Evolutionary conservation across 2,113 vertebrate species (phyloP).

Genomic region (Phrynosoma blainvillii): DNA sequence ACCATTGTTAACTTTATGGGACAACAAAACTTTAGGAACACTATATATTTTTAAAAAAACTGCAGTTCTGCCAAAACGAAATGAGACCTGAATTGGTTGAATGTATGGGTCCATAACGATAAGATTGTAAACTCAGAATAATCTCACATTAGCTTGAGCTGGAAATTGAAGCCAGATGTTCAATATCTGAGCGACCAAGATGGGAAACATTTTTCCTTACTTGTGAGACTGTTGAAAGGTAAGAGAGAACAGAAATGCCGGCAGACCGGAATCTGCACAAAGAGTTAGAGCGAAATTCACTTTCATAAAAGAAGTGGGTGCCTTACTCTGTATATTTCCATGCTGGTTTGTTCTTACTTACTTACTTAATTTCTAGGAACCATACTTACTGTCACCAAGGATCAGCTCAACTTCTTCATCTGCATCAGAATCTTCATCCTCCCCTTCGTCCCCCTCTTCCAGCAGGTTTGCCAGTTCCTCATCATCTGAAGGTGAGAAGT

Average conservation of each 20-base stretch:
- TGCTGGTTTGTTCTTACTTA: neutral
- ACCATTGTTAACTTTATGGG: neutral
- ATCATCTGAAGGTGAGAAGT: conserved; percentile 92
- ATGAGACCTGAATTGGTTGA: neutral
- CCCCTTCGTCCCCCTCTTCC: conserved; percentile 88
- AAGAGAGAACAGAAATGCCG: neutral
- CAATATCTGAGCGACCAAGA: neutral
- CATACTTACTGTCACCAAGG: conserved; percentile 91
- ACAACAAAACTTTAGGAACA: neutral
- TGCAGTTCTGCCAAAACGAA: neutral
- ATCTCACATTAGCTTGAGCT: neutral
- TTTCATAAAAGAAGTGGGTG: neutral
- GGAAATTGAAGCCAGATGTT: neutral
- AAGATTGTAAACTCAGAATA: neutral
- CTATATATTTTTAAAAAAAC: neutral
- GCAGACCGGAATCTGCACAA: neutral
- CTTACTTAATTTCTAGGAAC: neutral
- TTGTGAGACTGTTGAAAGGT: neutral
- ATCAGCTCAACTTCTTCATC: conserved; percentile 90
- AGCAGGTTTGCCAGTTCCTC: conserved; percentile 92
- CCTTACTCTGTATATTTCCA: neutral
- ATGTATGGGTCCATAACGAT: neutral
- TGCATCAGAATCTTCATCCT: conserved; percentile 90
- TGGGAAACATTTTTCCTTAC: neutral
- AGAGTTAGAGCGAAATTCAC: neutral